Conservation (phyloP, 2,797 vertebrate species). For the Hypotaenidia okinawae region DNA sequence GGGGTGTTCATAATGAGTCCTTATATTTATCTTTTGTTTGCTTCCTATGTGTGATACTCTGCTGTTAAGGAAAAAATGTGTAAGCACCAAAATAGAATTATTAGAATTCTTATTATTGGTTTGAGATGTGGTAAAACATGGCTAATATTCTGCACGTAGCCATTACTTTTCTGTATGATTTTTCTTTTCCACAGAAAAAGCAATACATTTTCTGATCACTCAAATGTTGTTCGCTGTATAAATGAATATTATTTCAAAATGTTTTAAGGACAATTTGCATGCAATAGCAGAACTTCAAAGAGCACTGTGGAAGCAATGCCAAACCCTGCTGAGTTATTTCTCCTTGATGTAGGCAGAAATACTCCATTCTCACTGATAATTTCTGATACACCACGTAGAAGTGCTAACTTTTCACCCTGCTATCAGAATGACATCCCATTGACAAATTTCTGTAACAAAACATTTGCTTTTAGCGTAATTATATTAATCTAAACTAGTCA, state of each 20-base stretch:
- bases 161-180: background rate
- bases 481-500: background rate
- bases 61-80: background rate
- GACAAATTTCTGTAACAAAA: background rate
- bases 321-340: background rate
- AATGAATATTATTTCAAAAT: background rate
- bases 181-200: background rate
- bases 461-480: background rate
- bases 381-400: background rate
- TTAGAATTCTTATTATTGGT: background rate
- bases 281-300: background rate
- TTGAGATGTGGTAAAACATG: background rate
- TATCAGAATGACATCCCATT: background rate
- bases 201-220: background rate
- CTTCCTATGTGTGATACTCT: background rate
- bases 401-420: background rate
- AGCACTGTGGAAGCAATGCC: background rate
- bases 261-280: background rate
- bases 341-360: background rate
- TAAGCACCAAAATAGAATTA: background rate
- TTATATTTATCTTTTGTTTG: background rate
- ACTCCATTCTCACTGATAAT: background rate
- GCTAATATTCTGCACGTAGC: background rate
- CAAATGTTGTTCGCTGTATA: background rate
- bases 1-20: background rate